These are phyloP conservation scores for Menidia menidia DNA, from an alignment of 2,797 vertebrate species.

Conservation along the genomic window DNA sequence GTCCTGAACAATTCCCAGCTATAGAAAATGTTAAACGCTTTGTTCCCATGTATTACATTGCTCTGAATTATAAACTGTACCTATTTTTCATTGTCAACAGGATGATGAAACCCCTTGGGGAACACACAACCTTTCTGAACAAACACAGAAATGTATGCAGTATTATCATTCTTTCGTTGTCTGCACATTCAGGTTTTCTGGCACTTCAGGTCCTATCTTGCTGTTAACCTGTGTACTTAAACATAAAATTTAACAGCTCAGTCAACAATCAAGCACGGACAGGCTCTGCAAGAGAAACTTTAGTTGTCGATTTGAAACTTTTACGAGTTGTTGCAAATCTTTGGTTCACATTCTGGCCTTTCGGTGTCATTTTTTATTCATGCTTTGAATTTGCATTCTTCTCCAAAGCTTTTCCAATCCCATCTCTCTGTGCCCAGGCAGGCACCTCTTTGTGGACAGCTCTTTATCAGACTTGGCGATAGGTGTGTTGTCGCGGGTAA, in stretches of 20 bases:
- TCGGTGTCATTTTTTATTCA: not conserved
- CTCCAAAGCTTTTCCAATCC: not conserved
- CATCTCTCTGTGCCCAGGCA: constrained; percentile 35
- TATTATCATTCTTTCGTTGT: not conserved
- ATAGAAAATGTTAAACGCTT: not conserved
- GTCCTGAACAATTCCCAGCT: not conserved
- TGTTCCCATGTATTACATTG: not conserved
- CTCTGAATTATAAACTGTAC: not conserved
- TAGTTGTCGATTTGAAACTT: not conserved
- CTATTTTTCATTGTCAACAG: constrained; percentile 46
- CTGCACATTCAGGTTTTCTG: not conserved
- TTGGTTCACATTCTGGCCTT: not conserved
- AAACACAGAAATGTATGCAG: constrained; percentile 52
- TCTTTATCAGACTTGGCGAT: constrained; percentile 60
- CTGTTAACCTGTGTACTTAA: not conserved
- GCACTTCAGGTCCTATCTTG: not conserved
- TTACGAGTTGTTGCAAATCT: not conserved
- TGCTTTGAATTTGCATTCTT: not conserved
- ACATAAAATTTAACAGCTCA: not conserved
- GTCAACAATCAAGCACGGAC: not conserved
- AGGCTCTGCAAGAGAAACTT: not conserved
- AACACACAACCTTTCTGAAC: constrained; percentile 44
- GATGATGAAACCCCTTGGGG: constrained; percentile 40
- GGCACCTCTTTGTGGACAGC: constrained; percentile 59
- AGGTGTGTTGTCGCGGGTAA: constrained; percentile 14